A percentile compares a stretch with the other conserved stretches of the same genome.
These are phyloP conservation scores for Clanis bilineata DNA, from an alignment of 2,888 invertebrate genomes.

Conservation along the genomic window DNA sequence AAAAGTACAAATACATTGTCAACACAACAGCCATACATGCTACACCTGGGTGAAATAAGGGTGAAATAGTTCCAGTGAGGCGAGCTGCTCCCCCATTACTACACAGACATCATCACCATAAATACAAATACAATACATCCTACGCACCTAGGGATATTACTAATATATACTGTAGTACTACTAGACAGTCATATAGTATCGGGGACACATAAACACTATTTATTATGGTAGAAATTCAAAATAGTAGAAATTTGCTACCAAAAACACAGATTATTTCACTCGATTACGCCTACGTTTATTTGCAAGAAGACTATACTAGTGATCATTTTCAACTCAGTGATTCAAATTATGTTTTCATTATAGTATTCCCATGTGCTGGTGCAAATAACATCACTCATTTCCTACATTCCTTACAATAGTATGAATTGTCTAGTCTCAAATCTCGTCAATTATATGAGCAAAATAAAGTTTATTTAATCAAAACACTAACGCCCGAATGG, in stretches of 20 bases:
- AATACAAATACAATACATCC: too few species aligned
- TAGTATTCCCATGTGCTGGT: not conserved
- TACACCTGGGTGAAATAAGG: too few species aligned
- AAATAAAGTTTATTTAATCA: not conserved
- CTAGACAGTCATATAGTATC: not conserved
- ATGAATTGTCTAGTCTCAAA: not conserved
- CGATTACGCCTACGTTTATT: not conserved
- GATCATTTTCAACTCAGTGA: not conserved
- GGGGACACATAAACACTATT: not conserved
- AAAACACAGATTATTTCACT: not conserved
- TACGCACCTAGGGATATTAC: conserved; percentile 21
- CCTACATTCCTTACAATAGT: not conserved
- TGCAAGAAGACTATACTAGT: not conserved
- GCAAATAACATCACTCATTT: not conserved
- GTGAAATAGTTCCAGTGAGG: too few species aligned
- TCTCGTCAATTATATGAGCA: not conserved
- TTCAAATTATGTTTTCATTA: not conserved
- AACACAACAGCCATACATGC: conserved; percentile 27
- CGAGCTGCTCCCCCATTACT: too few species aligned
- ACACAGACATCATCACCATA: too few species aligned
- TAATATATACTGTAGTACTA: conserved; percentile 3
- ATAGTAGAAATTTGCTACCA: not conserved
- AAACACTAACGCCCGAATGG: too few species aligned
- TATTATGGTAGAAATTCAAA: not conserved
- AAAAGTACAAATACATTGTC: conserved; percentile 34